Percentiles rank a stretch among this genome's conserved stretches.
phyloP scores from a whole-genome alignment of 2,113 vertebrate genomes.

The Neodontobutis hainanensis region DNA sequence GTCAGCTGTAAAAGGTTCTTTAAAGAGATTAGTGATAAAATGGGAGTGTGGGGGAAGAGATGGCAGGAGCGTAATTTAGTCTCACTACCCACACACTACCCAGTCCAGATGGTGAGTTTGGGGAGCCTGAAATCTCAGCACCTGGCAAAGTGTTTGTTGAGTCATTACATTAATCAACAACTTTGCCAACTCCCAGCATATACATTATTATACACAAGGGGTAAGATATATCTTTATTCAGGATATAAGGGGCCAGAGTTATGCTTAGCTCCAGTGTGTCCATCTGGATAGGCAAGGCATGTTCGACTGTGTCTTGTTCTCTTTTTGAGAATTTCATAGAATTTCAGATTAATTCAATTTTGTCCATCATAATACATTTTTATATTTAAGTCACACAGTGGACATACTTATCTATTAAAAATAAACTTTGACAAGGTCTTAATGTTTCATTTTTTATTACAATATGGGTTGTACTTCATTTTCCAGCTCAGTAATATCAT shows the following conservation, averaged over 20 bases:
- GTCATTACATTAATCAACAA: constrained; percentile 66
- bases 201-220: constrained; percentile 22
- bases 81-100: constrained; percentile 43
- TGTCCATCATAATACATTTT: too few species aligned
- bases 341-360: too few species aligned
- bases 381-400: too few species aligned
- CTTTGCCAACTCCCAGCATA: constrained; percentile 50
- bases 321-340: too few species aligned
- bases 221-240: constrained; percentile 20
- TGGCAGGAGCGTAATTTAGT: constrained; percentile 54
- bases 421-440: too few species aligned
- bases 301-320: too few species aligned
- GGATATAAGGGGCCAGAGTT: constrained; percentile 3
- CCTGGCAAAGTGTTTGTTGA: constrained; percentile 64
- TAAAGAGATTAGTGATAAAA: constrained; percentile 10
- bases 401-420: too few species aligned
- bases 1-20: constrained; percentile 20
- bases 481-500: too few species aligned
- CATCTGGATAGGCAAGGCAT: too few species aligned
- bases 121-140: constrained; percentile 63
- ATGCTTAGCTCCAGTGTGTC: constrained; percentile 1
- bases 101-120: constrained; percentile 67
- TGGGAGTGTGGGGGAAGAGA: constrained; percentile 5
- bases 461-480: too few species aligned
- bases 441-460: too few species aligned